phyloP scores from a whole-genome alignment of 2,113 vertebrate species.

The Typhlomys cinereus region DNA sequence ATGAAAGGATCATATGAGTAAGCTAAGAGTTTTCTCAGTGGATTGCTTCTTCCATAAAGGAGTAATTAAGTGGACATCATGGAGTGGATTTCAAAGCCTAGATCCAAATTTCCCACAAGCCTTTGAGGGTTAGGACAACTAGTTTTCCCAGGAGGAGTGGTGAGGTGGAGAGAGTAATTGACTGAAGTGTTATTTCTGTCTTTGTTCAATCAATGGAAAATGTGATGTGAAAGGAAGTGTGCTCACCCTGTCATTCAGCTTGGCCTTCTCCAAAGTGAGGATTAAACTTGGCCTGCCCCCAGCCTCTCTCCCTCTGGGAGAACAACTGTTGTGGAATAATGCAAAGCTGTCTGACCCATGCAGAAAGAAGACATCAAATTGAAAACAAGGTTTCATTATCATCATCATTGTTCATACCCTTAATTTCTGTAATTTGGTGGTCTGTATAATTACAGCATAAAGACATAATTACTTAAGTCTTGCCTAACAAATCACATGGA shows the following conservation, averaged over 20 bases:
- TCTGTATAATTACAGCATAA: constrained; percentile 61
- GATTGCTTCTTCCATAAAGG: constrained; percentile 74
- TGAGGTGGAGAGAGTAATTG: not conserved
- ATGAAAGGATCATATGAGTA: constrained; percentile 71
- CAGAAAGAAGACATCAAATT: constrained; percentile 29
- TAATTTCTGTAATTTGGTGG: constrained; percentile 71
- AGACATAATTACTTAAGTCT: constrained; percentile 66
- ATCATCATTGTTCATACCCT: constrained; percentile 38
- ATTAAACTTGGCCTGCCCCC: not conserved
- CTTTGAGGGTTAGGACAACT: constrained; percentile 9
- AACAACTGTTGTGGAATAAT: not conserved
- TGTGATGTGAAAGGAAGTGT: not conserved
- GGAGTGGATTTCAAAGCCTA: constrained; percentile 69
- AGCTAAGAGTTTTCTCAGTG: constrained; percentile 69
- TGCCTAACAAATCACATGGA: constrained; percentile 31
- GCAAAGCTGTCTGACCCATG: not conserved
- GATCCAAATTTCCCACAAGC: constrained; percentile 57
- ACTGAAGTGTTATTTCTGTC: not conserved
- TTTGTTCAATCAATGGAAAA: not conserved
- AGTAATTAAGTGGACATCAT: constrained; percentile 75
- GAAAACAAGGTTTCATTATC: constrained; percentile 60
- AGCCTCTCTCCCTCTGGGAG: not conserved
- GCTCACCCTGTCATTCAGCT: not conserved
- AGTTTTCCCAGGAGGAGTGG: not conserved
- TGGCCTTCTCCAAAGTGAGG: not conserved